Base-by-base conservation (phyloP, 1,140 invertebrate species). In the Drosophila micromelanica region DNA sequence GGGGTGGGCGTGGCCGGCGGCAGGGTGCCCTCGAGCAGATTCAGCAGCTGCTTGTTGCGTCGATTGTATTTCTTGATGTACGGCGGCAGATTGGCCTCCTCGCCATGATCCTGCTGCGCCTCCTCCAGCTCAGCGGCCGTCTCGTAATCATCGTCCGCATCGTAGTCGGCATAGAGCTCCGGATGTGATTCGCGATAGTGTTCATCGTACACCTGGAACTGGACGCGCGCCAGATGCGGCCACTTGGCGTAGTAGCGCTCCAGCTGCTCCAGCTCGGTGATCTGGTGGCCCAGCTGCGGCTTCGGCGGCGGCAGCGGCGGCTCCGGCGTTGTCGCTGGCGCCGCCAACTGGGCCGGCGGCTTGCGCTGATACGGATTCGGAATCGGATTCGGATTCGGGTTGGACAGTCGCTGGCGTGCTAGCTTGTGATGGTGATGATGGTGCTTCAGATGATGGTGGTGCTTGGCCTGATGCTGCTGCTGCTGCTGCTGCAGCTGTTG, bases 41-140 rank as follows among this genome's bases (percentile, higher is more conserved):
- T 90, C 2, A 91, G 60, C 13, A 91, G 56, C 55, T 91, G 90
- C 49, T 91, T 91, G 49, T 91, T 91, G 11, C 90, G 67, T 5
- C 90, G 46, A 62, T 90, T 91, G 45, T 91, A 91, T 23, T 91
- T 91, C 48, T 90, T 90, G 32, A 91, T 91, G 30, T 91, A 91
- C 2, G 90, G 90, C 46, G 90, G 90, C 48, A 91, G 57, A 55
- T 91, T 81, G 11, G 82, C 86, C 52, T 91, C 90, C 12, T 76
- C 90, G 27, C 74, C 76, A 9, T 80, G 72, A 11, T 78, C 76
- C 54, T 79, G 79, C 51, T 86, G 76, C 0, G 79, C 84, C 57
- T 91, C 80, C 54, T 91, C 80, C 55, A 80, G 35, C 13, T 89
- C 87, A 5, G 87, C 87, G n/a, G 87, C 77, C 13, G 71, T 90